Conservation (phyloP, 2,888 invertebrate species). For the Teleiodes luculella region DNA sequence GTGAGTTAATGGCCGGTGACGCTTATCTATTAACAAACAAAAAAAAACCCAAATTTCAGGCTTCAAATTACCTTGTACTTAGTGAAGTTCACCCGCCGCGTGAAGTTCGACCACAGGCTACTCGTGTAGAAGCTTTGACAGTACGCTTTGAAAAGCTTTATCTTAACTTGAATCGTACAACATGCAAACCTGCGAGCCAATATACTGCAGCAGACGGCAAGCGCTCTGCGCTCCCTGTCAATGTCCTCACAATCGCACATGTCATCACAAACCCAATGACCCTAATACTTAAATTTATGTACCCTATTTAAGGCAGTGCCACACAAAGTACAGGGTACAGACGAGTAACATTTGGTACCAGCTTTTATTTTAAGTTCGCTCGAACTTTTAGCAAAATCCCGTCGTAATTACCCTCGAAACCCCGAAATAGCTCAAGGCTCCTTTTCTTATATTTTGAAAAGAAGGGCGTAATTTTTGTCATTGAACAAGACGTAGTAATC, state of each 20-base stretch:
- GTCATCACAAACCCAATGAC: background rate
- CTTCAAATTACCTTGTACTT: no score
- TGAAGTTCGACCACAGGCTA: background rate
- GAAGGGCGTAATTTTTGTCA: background rate
- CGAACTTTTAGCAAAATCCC: no score
- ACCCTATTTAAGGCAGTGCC: background rate
- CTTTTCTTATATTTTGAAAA: background rate
- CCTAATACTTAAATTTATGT: background rate
- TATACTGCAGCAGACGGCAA: constrained; percentile 3
- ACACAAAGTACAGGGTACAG: background rate
- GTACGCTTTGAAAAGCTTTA: background rate
- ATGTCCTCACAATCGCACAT: background rate
- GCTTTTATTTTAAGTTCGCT: background rate
- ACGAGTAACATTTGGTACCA: background rate
- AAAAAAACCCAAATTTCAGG: no score
- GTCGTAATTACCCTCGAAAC: no score
- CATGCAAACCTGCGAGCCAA: constrained; percentile 1
- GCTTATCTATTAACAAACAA: no score
- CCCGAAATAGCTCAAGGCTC: background rate
- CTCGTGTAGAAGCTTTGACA: background rate
- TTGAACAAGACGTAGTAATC: background rate
- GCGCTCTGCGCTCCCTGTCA: constrained; percentile 4
- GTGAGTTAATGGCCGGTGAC: no score
- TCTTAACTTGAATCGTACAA: background rate
- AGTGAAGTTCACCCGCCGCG: background rate